phyloP scores from a whole-genome alignment of 2,797 vertebrate species.

The Sphaeramia orbicularis region DNA sequence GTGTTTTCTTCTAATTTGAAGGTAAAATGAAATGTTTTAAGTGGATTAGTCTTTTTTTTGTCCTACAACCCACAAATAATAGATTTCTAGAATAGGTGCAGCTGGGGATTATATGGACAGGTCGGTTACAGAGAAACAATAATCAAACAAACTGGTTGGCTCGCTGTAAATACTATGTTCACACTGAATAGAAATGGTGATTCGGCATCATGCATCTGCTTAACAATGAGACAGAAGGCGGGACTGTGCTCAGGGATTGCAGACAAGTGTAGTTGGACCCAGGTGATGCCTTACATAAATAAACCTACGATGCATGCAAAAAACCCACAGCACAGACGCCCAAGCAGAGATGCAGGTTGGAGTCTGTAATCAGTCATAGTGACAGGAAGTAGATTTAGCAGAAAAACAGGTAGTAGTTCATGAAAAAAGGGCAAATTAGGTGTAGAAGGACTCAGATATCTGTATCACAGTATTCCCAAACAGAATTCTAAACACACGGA shows the following conservation, averaged over 20 bases:
- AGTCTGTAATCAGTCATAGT: slow-evolving; percentile 65
- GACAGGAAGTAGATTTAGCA: slow-evolving; percentile 66
- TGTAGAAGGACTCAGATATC: slow-evolving; percentile 13
- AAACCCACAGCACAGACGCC: neutral
- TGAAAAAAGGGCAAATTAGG: slow-evolving; percentile 32
- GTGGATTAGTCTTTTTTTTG: slow-evolving; percentile 9
- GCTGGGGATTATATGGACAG: slow-evolving; percentile 21
- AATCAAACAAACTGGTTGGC: slow-evolving; percentile 19
- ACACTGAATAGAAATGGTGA: slow-evolving; percentile 36
- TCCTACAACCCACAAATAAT: slow-evolving; percentile 20
- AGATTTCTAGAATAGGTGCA: slow-evolving; percentile 30
- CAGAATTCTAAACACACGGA: too few species aligned
- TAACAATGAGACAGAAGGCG: slow-evolving; percentile 35
- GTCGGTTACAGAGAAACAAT: slow-evolving; percentile 7
- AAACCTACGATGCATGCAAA: slow-evolving; percentile 49
- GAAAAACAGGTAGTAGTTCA: slow-evolving; percentile 36
- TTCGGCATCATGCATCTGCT: slow-evolving; percentile 33
- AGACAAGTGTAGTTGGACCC: slow-evolving; percentile 12
- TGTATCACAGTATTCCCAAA: too few species aligned
- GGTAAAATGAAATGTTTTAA: slow-evolving; percentile 15
- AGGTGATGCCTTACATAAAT: slow-evolving; percentile 57
- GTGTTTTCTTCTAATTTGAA: slow-evolving; percentile 21
- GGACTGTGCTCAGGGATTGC: slow-evolving; percentile 35
- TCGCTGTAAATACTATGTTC: slow-evolving; percentile 36
- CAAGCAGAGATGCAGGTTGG: slow-evolving; percentile 25